Conservation (phyloP, 2,888 invertebrate genomes). For the Ormyrus pomaceus region DNA sequence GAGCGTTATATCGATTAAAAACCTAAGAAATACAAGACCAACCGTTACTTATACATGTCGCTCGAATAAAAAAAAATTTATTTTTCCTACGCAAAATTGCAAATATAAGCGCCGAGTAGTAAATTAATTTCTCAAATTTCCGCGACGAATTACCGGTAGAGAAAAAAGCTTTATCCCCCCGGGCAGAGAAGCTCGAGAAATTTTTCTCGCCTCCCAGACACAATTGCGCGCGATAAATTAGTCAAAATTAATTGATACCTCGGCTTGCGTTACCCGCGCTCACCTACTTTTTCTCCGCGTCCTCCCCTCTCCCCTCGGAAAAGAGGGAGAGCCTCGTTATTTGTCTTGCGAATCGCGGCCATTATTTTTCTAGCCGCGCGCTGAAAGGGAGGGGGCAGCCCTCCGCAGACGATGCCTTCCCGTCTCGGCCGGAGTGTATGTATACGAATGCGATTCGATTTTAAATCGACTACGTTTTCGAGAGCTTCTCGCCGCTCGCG, state of each 20-base stretch:
- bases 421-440: no score
- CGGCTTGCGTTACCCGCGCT: background rate
- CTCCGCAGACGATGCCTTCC: background rate
- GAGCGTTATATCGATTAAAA: no score
- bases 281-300: background rate
- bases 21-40: no score
- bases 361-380: conserved; percentile 1
- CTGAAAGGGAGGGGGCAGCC: background rate
- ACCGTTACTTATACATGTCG: background rate
- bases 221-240: background rate
- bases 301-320: background rate
- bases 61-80: background rate
- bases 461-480: background rate
- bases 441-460: background rate
- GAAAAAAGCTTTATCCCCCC: no score
- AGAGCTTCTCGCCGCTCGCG: background rate
- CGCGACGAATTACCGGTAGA: background rate
- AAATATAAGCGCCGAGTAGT: background rate
- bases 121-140: background rate
- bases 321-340: conserved; percentile 8
- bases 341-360: conserved; percentile 35
- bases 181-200: background rate
- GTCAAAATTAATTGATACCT: conserved; percentile 6
- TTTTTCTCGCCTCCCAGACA: background rate
- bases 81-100: background rate